Evolutionary conservation across 1,140 invertebrate species (phyloP).

Genomic region (Eueides isabella): DNA sequence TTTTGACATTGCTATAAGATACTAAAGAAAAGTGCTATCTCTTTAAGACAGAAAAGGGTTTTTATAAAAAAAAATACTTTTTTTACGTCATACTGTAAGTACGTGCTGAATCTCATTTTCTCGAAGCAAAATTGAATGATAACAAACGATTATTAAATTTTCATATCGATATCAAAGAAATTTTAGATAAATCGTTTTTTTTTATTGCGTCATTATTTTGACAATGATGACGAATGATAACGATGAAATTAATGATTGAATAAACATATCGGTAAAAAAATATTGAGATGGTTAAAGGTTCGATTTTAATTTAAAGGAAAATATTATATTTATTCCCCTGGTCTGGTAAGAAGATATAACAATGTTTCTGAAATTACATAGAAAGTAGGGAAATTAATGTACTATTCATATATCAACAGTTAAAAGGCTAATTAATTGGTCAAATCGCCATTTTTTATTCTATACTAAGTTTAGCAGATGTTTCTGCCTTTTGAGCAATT

Average conservation of each 20-base stretch:
- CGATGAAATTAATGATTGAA: background rate
- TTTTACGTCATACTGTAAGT: background rate
- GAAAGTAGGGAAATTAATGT: too few relatives aligned
- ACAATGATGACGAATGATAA: background rate
- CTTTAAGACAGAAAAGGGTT: background rate
- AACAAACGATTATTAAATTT: background rate
- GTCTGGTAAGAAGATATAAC: too few relatives aligned
- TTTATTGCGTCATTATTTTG: background rate
- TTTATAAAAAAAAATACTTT: background rate
- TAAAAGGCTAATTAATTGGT: too few relatives aligned
- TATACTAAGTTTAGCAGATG: too few relatives aligned
- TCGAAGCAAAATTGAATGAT: background rate
- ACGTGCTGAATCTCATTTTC: background rate
- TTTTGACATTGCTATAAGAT: slow-evolving; percentile 12
- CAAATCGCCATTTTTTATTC: too few relatives aligned
- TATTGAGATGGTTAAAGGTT: too few relatives aligned
- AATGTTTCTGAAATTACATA: too few relatives aligned
- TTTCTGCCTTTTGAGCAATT: too few relatives aligned
- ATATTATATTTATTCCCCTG: too few relatives aligned
- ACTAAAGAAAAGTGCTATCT: background rate
- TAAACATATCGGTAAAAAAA: too few relatives aligned
- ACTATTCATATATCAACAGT: too few relatives aligned
- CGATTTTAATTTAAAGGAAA: background rate
- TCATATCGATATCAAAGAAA: background rate
- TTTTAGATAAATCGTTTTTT: background rate